Percentiles rank a stretch among this genome's conserved stretches.
These are phyloP conservation scores for Yoshiicerus persimilis DNA, from an alignment of 1,140 invertebrate genomes.

Conservation along the genomic window DNA sequence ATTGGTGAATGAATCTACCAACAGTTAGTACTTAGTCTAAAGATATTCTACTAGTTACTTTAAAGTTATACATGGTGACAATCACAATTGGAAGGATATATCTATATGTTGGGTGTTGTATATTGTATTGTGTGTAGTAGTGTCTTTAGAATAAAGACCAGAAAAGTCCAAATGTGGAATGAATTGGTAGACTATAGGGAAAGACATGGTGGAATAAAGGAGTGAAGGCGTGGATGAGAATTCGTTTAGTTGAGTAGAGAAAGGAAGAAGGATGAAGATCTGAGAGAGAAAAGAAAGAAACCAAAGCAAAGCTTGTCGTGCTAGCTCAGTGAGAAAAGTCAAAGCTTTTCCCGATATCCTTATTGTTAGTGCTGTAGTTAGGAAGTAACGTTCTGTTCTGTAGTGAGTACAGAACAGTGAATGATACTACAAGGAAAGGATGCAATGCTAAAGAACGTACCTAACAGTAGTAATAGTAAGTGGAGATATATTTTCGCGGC, in stretches of 20 bases:
- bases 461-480: too few relatives aligned
- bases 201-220: not conserved
- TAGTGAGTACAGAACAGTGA: too few relatives aligned
- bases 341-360: constrained; percentile 9
- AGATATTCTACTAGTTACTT: not conserved
- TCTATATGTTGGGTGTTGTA: not conserved
- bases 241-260: not conserved
- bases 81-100: not conserved
- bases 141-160: not conserved
- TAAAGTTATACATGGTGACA: not conserved
- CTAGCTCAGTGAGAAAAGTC: not conserved
- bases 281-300: not conserved
- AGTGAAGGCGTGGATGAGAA: not conserved
- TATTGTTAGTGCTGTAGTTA: not conserved
- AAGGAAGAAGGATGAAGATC: constrained; percentile 10
- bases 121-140: not conserved
- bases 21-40: not conserved
- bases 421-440: not conserved
- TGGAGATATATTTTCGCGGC: not conserved
- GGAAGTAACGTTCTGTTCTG: too few relatives aligned
- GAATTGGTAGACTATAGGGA: not conserved
- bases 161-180: not conserved
- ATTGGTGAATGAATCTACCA: not conserved
- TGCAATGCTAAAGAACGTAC: not conserved
- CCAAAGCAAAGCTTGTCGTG: not conserved